Base-by-base conservation (phyloP, 2,888 invertebrate genomes). In the Apantesis nais region DNA sequence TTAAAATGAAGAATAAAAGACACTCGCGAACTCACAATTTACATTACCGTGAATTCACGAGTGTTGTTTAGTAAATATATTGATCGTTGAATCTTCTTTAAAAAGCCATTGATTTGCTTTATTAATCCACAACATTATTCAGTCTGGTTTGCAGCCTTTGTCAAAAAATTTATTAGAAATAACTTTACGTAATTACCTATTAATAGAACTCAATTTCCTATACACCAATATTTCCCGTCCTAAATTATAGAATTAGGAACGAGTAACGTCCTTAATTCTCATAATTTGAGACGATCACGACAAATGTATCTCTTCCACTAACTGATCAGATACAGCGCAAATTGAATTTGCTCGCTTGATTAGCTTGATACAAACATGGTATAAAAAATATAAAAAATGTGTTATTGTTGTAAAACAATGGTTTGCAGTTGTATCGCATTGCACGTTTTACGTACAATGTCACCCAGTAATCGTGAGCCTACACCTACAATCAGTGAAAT, bases 401-500 rank as follows among this genome's bases (percentile, higher is more conserved):
- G 62, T 34, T 39, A 7, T 39, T 41, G 25, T 29, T 44, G 63
- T 41, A 41, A 66, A 58, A 66, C 58, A 66, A 44, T 29, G 29
- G 41, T 44, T 19, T 66, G 29, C 11, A 29, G 19, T 66, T 66
- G 22, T 11, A 55, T 41, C 29, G 58, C 52, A 16, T 55, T 58
- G 62, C 66, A 65, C 55, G 62, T 66, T 62, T 48, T 60, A 22
- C 29, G 58, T 62, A 60, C 82, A 84, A 83, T 83, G 87, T 77
- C 85, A 78, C 60, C 74, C 75, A 66, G 72, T 86, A 85, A 88
- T 86, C 78, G 77, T 70, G 66, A 70, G 65, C 44, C 83, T 82
- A 83, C 80, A 80, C 81, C 80, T 73, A 75, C 81, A 89, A 89
- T 89, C 85, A 85, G 82, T 81, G 78, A 88, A 88, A 90, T 89